Evolutionary conservation across 2,797 vertebrate species (phyloP).

Genomic region (Tragopan temminckii): DNA sequence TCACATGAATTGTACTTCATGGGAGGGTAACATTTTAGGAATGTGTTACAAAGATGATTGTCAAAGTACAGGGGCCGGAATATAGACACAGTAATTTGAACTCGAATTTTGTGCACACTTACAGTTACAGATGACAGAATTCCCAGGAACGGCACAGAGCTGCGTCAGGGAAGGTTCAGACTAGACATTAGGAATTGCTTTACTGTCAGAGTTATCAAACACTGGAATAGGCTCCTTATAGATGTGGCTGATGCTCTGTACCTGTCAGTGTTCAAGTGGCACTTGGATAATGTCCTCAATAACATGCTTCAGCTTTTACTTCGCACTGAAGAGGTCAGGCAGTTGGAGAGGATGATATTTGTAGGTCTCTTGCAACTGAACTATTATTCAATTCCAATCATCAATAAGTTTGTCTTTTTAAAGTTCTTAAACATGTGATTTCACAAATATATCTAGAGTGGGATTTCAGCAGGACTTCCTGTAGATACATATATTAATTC

Average conservation of each 20-base stretch:
- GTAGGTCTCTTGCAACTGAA: neutral
- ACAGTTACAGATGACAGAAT: neutral
- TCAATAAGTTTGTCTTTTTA: neutral
- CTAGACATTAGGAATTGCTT: neutral
- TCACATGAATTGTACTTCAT: neutral
- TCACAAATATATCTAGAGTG: neutral
- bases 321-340: neutral
- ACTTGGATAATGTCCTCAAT: neutral
- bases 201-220: neutral
- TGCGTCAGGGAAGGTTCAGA: neutral
- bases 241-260: neutral
- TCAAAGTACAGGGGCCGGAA: neutral
- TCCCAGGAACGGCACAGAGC: neutral
- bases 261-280: neutral
- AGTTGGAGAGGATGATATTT: neutral
- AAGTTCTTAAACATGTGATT: neutral
- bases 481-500: neutral
- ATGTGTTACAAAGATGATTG: neutral
- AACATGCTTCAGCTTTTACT: neutral
- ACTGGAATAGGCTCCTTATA: neutral
- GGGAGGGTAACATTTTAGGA: neutral
- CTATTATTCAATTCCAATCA: fast-evolving
- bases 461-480: neutral
- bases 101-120: neutral
- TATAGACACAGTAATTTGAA: neutral